A percentile compares a stretch with the other conserved stretches of the same genome.
Evolutionary conservation across 2,888 invertebrate species (phyloP).

Genomic region (Ischnus inquisitorius): DNA sequence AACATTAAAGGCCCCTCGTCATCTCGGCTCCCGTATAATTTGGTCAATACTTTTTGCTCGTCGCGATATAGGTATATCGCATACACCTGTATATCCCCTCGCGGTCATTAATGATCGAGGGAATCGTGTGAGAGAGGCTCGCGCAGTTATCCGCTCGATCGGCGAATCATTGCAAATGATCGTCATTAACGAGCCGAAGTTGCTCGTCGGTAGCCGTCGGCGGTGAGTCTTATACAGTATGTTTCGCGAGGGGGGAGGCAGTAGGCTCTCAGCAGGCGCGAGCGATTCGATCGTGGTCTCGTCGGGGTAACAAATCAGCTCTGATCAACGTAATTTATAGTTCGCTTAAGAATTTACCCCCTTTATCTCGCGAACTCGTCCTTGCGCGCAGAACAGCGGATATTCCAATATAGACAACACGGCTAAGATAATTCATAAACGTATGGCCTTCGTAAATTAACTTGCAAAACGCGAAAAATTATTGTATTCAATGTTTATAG

Average conservation of each 20-base stretch:
- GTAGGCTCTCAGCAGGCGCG: constrained; percentile 12
- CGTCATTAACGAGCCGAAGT: constrained; percentile 64
- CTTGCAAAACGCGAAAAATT: background rate
- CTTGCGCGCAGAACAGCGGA: background rate
- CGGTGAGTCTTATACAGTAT: constrained; percentile 31
- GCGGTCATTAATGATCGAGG: constrained; percentile 51
- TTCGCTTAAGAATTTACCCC: constrained; percentile 21
- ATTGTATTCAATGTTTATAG: background rate
- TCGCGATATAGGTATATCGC: constrained; percentile 1
- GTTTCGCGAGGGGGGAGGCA: constrained; percentile 30
- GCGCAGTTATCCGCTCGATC: constrained; percentile 60
- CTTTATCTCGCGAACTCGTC: background rate
- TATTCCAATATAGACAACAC: constrained; percentile 8
- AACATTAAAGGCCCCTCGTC: constrained; percentile 32
- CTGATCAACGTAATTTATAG: constrained; percentile 60
- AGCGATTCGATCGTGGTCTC: constrained; percentile 45
- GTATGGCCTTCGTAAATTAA: background rate
- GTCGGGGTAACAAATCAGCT: constrained; percentile 57
- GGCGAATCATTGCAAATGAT: constrained; percentile 67
- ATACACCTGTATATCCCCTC: background rate
- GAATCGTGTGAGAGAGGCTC: constrained; percentile 29
- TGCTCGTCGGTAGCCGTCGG: constrained; percentile 35
- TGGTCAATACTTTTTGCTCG: constrained; percentile 53
- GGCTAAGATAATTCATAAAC: background rate
- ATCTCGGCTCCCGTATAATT: constrained; percentile 61